Conservation (phyloP, 2,797 vertebrate genomes). For the Euthynnus affinis region DNA sequence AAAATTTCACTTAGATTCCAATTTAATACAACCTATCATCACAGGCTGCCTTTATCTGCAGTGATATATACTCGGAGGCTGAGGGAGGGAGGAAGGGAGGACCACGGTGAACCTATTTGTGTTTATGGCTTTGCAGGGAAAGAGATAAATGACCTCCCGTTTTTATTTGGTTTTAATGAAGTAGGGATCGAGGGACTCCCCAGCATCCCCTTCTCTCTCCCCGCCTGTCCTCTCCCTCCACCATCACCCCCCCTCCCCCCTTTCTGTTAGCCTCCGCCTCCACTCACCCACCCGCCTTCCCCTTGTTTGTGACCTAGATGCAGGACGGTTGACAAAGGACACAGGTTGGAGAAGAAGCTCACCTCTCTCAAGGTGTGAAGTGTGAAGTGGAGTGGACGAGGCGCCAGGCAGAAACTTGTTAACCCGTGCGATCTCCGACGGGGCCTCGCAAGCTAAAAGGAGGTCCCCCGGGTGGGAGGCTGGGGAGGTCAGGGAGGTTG, state of each 20-base stretch:
- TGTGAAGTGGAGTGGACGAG: slow-evolving; percentile 58
- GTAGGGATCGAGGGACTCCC: slow-evolving; percentile 86
- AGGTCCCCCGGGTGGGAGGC: slow-evolving; percentile 44
- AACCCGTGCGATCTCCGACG: slow-evolving; percentile 37
- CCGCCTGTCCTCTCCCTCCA: slow-evolving; percentile 64
- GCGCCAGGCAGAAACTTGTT: slow-evolving; percentile 54
- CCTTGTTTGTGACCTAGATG: slow-evolving; percentile 86
- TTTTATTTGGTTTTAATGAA: slow-evolving; percentile 91
- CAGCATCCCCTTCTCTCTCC: slow-evolving; percentile 70
- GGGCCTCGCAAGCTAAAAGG: slow-evolving; percentile 33
- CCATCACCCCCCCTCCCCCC: slow-evolving; percentile 35
- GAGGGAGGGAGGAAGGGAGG: slow-evolving; percentile 46
- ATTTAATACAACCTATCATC: slow-evolving; percentile 81
- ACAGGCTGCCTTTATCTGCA: slow-evolving; percentile 79
- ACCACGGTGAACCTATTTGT: slow-evolving; percentile 81
- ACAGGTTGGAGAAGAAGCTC: slow-evolving; percentile 56
- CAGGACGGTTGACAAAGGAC: slow-evolving; percentile 76
- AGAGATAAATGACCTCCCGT: slow-evolving; percentile 87
- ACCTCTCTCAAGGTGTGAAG: slow-evolving; percentile 48
- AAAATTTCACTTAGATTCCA: slow-evolving; percentile 83
- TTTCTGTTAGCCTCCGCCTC: slow-evolving; percentile 43
- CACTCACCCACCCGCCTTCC: slow-evolving; percentile 42
- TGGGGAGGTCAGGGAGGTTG: not conserved
- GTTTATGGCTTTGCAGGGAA: slow-evolving; percentile 86
- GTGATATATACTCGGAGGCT: slow-evolving; percentile 81